Evolutionary conservation across 2,797 vertebrate genomes (phyloP).

Genomic region (Notoglanidium macrostoma): DNA sequence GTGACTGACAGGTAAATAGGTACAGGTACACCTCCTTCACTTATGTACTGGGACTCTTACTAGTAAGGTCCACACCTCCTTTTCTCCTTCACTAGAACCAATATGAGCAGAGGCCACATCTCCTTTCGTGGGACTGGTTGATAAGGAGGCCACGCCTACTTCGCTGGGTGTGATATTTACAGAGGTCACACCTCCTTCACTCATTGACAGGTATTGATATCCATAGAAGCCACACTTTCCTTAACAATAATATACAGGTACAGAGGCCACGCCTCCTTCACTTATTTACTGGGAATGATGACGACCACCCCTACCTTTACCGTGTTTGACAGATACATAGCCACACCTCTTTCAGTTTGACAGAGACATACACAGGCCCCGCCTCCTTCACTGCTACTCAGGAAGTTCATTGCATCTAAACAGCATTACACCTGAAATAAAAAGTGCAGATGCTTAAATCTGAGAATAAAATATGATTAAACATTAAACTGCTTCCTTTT

Average conservation of each 20-base stretch:
- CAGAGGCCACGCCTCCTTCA: background rate
- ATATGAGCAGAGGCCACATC: background rate
- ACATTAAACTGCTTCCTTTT: background rate
- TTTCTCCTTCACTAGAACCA: background rate
- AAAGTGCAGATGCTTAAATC: too few species aligned
- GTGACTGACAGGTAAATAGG: background rate
- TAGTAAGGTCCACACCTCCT: background rate
- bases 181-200: background rate
- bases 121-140: background rate
- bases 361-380: background rate
- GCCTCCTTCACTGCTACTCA: background rate
- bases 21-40: background rate
- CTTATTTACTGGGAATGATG: background rate
- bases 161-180: background rate
- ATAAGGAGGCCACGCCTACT: background rate
- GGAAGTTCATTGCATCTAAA: background rate
- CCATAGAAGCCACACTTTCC: too few species aligned
- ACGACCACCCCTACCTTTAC: too few species aligned
- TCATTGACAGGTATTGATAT: background rate
- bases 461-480: background rate
- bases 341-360: background rate
- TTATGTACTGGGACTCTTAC: background rate
- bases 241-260: background rate
- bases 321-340: background rate
- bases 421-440: background rate